Evolutionary conservation across 64 coral and sea anemone genomes (phyloP), one percentile per base, ranked within the genome.

Genomic region (Actinia equina): DNA sequence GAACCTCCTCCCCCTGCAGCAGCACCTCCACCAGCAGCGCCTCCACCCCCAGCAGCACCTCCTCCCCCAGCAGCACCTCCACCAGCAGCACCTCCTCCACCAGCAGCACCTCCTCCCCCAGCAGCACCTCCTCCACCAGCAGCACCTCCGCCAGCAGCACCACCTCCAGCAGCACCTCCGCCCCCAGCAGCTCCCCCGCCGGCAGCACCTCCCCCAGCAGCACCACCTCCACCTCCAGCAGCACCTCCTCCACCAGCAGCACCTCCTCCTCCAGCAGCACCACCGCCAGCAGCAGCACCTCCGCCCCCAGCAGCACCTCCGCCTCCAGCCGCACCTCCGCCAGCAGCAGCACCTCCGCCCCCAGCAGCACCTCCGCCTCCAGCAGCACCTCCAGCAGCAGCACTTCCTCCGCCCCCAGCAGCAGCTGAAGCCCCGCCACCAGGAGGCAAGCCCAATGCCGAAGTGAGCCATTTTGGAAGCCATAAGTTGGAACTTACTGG

Each of bases 391-490:
- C 78, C 88, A 3, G 57, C 88, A 18, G 85, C 79, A 11, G 44
- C 71, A 27, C 63, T 53, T 52, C 86, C 86, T 25, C 49, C 67
- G 10, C 49, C 83, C 17, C 51, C 88, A 56, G 6, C 54, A 37
- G 70, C 64, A 42, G 25, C 82, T 15, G 81, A 82, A 18, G 59
- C 51, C 41, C 11, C 88, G 4, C 85, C 65, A 65, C 79, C 90
- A 59, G 58, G 52, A 25, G 82, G 89, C 22, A 90, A 49, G 7
- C 89, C 89, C 4, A 90, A 71, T 44, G 67, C 65, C 6, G 83
- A 37, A 3, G 89, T 90, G 22, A 90, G 41, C 89, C 89, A 90
- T 22, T 83, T 85, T 77, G 89, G 89, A 85, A 90, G 89, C 89
- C 89, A 90, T 13, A 90, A 63, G 20, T 90, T 84, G 79, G 82